Base-by-base conservation (phyloP, 2,888 invertebrate species). In the Carterocephalus palaemon region DNA sequence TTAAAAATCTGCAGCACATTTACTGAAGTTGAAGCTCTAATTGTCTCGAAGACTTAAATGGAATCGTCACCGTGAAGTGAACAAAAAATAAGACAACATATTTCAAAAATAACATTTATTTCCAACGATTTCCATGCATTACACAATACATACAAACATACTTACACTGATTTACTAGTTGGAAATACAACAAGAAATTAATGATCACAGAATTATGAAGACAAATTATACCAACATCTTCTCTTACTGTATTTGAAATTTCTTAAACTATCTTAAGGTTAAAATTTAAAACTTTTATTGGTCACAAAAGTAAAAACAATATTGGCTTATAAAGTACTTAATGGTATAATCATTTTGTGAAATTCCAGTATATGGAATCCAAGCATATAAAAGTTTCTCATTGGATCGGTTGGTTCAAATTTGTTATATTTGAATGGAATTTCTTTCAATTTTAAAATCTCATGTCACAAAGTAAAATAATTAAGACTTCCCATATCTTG, bases 31-130 rank as follows among this genome's bases (percentile, higher is more conserved):
- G n/a, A n/a, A n/a, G n/a, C n/a, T n/a, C n/a, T n/a, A n/a, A n/a
- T n/a, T n/a, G n/a, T n/a, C n/a, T n/a, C n/a, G n/a, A n/a, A n/a
- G n/a, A n/a, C n/a, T n/a, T n/a, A n/a, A n/a, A n/a, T n/a, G n/a
- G n/a, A n/a, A n/a, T n/a, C n/a, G n/a, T n/a, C n/a, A n/a, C n/a
- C n/a, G n/a, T n/a, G n/a, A n/a, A 12, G 17, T 8, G 9, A 10
- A 20, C 6, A 41, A 39, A 19, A 42, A 52, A 58, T 52, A 48
- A 10, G 56, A 50, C 29, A 41, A 22, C 43, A 48, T 43, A 52
- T 54, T 68, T 67, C 75, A 82, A 84, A 84, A 81, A 84, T 83
- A 84, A 79, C 77, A 81, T 83, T 82, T 84, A 82, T 79, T 75
- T 79, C 68, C 74, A 77, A 81, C 78, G 75, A 76, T 77, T 74